Evolutionary conservation across 2,113 vertebrate genomes (phyloP).

Genomic region (Marcusenius ussheri): DNA sequence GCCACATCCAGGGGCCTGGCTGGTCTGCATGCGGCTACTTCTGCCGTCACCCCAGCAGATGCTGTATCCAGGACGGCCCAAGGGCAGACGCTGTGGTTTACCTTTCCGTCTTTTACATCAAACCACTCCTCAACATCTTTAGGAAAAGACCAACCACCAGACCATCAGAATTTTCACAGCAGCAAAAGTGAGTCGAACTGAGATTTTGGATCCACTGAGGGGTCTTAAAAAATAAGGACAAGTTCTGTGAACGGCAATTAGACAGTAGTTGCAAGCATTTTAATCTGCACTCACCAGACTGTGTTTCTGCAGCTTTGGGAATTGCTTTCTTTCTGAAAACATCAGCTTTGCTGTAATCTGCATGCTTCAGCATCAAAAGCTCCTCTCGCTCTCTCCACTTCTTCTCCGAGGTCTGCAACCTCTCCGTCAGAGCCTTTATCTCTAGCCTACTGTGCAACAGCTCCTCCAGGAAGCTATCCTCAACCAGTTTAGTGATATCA

Average conservation of each 20-base stretch:
- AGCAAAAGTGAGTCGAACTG: background rate
- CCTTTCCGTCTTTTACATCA: background rate
- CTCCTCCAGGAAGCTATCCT: conserved; percentile 43
- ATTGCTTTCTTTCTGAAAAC: background rate
- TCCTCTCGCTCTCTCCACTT: conserved; percentile 26
- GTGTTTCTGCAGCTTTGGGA: background rate
- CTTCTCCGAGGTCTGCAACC: conserved; percentile 38
- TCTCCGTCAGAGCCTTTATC: conserved; percentile 30
- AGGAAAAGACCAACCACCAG: background rate
- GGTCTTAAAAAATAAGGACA: background rate
- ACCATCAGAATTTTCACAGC: background rate
- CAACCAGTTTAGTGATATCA: conserved; percentile 42
- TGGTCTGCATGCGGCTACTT: background rate
- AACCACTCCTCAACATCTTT: conserved; percentile 14
- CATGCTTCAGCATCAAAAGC: conserved; percentile 12
- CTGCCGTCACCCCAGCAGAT: background rate
- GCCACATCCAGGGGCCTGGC: background rate
- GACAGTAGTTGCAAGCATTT: background rate
- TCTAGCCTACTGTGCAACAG: conserved; percentile 33
- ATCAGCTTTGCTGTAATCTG: conserved; percentile 27
- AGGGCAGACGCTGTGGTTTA: background rate
- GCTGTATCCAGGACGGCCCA: background rate
- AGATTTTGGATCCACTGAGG: background rate
- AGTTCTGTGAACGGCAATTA: background rate
- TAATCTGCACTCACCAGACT: background rate